Evolutionary conservation across 2,113 vertebrate genomes (phyloP), one percentile per base, ranked within the genome.

Genomic region (Turdus rufiventris): DNA sequence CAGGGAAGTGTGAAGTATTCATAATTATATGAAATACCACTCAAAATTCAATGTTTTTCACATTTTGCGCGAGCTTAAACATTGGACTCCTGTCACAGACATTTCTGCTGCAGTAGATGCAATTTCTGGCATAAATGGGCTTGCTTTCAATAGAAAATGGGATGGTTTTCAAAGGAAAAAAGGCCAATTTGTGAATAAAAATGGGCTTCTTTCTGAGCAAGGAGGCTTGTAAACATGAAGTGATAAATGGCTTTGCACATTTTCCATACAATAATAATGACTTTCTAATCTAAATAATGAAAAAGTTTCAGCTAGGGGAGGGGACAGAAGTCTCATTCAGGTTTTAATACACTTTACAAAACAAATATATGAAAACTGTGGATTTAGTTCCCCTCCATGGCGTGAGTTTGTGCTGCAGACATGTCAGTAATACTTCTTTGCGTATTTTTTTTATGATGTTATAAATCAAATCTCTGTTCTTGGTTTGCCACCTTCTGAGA

Each of bases 111-210:
- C 68, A 53, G 68, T 57, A 85, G 67, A 77, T 70, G 60, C 68
- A 68, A 96, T 96, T 96, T 92, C 88, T 48, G 47, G 56, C 50
- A 53, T 51, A 91, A 97, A 93, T 91, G 82, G 85, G 31, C 79
- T 83, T 63, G 34, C 82, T 95, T 91, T 93, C 90, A 95, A 53
- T 60, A 88, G 88, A 90, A 97, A 96, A 93, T 81, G 53, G 82
- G 65, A 80, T 4, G 18, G 51, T 86, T 95, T 94, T 93, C 68
- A 95, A 78, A 78, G n/a, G 65, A 77, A 82, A 85, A 84, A 91
- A 88, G 93, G 72, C 60, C 85, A 90, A 86, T 94, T 93, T 95
- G 48, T 75, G 61, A 72, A 68, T 83, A 81, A 88, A 96, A 94
- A 92, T 57, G 82, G 56, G 26, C 19, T 42, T 84, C 18, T 86